Evolutionary conservation across 2,113 vertebrate genomes (phyloP).

Genomic region (Campylorhamphus procurvoides): DNA sequence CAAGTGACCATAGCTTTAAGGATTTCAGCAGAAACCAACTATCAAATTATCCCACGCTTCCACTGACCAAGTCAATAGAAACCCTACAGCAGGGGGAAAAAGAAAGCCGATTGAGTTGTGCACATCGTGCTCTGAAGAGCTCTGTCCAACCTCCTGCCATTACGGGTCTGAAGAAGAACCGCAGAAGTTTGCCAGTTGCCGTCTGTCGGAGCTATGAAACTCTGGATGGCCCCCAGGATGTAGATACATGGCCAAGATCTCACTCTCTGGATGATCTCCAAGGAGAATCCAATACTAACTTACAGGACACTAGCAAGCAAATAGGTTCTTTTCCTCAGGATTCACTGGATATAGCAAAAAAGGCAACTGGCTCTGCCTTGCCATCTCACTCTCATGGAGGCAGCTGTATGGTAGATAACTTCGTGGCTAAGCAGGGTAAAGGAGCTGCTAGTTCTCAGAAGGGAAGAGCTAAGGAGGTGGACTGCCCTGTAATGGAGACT

Average conservation of each 20-base stretch:
- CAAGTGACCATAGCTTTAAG: constrained; percentile 74
- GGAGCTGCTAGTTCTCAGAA: constrained; percentile 59
- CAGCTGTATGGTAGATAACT: not conserved
- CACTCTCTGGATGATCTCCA: constrained; percentile 92
- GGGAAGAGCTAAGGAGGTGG: constrained; percentile 45
- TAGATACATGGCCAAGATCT: constrained; percentile 84
- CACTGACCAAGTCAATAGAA: constrained; percentile 81
- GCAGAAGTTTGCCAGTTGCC: constrained; percentile 76
- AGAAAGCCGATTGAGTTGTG: constrained; percentile 58
- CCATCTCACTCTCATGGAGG: not conserved
- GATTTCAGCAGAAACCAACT: constrained; percentile 78
- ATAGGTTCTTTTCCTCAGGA: constrained; percentile 47
- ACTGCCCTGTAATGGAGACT: not conserved
- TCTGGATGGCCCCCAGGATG: constrained; percentile 75
- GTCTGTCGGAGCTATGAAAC: constrained; percentile 90
- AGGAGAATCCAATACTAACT: constrained; percentile 66
- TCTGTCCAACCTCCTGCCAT: constrained; percentile 71
- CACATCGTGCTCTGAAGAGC: constrained; percentile 50
- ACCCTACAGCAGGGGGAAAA: constrained; percentile 75
- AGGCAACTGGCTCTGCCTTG: not conserved
- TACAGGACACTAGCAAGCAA: constrained; percentile 58
- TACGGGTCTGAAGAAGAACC: constrained; percentile 74
- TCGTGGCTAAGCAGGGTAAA: constrained; percentile 69
- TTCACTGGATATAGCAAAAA: constrained; percentile 60
- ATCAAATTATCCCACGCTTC: constrained; percentile 83